phyloP scores from a whole-genome alignment of 2,888 invertebrate species.

The Yponomeuta evonymella region DNA sequence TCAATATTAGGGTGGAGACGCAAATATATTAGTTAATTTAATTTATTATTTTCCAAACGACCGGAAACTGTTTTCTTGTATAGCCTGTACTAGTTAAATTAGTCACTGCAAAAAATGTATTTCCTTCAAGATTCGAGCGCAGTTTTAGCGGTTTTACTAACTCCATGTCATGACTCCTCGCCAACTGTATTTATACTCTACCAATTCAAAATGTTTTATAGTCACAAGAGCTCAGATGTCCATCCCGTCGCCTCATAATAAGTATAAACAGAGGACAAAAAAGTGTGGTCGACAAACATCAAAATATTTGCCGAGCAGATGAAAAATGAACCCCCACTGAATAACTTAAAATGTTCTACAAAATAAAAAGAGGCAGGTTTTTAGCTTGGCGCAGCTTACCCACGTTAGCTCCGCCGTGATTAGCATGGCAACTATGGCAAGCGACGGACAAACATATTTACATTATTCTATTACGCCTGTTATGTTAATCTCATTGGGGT shows the following conservation, averaged over 20 bases:
- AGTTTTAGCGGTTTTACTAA: too few species aligned
- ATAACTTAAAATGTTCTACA: slow-evolving; percentile 44
- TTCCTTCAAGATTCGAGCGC: too few species aligned
- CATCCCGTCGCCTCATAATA: slow-evolving; percentile 34
- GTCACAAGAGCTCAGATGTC: slow-evolving; percentile 32
- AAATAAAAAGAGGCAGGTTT: slow-evolving; percentile 53
- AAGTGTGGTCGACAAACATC: slow-evolving; percentile 51
- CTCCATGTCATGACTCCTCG: too few species aligned
- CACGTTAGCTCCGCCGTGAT: slow-evolving; percentile 52
- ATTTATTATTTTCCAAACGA: too few species aligned
- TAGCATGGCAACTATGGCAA: slow-evolving; percentile 54
- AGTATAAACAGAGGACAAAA: slow-evolving; percentile 35
- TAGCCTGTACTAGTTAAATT: too few species aligned
- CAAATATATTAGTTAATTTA: too few species aligned
- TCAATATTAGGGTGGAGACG: too few species aligned
- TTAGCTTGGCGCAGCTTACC: slow-evolving; percentile 52
- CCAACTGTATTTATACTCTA: not conserved
- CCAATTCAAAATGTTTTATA: not conserved
- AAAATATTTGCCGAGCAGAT: slow-evolving; percentile 68
- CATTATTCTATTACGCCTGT: slow-evolving; percentile 67
- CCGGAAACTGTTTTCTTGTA: too few species aligned
- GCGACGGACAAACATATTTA: slow-evolving; percentile 49
- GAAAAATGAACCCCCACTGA: slow-evolving; percentile 57
- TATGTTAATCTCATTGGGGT: slow-evolving; percentile 64
- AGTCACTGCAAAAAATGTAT: too few species aligned